phyloP scores from a whole-genome alignment of 1,140 invertebrate genomes.

The Musca vetustissima region DNA sequence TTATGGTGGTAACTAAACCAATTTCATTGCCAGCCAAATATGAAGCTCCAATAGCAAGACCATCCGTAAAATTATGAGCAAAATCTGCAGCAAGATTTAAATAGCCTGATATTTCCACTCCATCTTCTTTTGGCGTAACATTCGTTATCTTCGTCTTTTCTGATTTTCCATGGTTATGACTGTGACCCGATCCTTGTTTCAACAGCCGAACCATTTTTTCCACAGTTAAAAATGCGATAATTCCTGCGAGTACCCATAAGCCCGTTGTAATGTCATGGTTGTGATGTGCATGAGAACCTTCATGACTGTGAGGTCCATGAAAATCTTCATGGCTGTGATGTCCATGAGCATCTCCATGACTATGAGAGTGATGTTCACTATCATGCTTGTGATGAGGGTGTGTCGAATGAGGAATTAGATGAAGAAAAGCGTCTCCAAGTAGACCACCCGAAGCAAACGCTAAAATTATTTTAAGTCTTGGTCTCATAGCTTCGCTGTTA shows the following conservation, averaged over 20 bases:
- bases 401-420: slow-evolving; percentile 91
- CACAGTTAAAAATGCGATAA: slow-evolving; percentile 87
- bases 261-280: slow-evolving; percentile 77
- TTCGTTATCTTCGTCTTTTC: slow-evolving; percentile 54
- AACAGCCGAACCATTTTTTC: slow-evolving; percentile 91
- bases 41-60: slow-evolving; percentile 89
- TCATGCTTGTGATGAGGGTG: slow-evolving; percentile 61
- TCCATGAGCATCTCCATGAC: slow-evolving; percentile 61
- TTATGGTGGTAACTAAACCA: slow-evolving; percentile 88
- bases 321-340: slow-evolving; percentile 56
- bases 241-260: slow-evolving; percentile 83
- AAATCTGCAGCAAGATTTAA: slow-evolving; percentile 93
- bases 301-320: slow-evolving; percentile 55
- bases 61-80: slow-evolving; percentile 98
- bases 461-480: slow-evolving; percentile 76
- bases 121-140: slow-evolving; percentile 44
- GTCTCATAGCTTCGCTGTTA: slow-evolving; percentile 79
- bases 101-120: slow-evolving; percentile 82
- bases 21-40: slow-evolving; percentile 87
- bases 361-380: slow-evolving; percentile 57
- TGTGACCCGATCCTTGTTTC: slow-evolving; percentile 69
- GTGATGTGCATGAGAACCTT: no score
- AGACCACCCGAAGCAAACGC: slow-evolving; percentile 95
- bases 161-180: slow-evolving; percentile 57
- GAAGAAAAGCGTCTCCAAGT: slow-evolving; percentile 93